phyloP scores from a whole-genome alignment of 2,888 invertebrate species.

The Chaitophorus viminalis region DNA sequence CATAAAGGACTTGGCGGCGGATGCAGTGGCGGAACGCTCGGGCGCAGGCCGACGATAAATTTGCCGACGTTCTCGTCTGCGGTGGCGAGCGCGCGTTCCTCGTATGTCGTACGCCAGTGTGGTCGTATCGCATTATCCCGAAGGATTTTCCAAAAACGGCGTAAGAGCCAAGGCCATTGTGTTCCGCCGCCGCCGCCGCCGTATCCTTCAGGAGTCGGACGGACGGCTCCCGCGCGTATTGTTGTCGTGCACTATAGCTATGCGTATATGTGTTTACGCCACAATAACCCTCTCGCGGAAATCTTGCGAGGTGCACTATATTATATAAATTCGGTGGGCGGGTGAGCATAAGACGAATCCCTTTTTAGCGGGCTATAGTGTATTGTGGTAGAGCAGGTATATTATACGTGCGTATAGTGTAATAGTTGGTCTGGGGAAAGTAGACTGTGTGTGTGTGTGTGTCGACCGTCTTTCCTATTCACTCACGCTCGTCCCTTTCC shows the following conservation, averaged over 20 bases:
- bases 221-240: constrained; percentile 11
- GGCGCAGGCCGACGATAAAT: constrained; percentile 39
- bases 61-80: constrained; percentile 32
- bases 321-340: not conserved
- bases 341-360: not conserved
- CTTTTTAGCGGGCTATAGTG: not conserved
- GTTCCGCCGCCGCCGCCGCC: not conserved
- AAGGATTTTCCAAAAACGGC: constrained; percentile 43
- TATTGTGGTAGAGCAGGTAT: constrained; percentile 2
- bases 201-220: not conserved
- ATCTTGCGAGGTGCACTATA: not conserved
- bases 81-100: constrained; percentile 20
- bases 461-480: not conserved
- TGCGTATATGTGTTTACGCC: not conserved
- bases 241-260: not conserved
- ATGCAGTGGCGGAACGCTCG: not conserved
- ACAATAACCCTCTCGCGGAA: not conserved
- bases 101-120: not conserved
- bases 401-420: not conserved
- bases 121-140: constrained; percentile 27
- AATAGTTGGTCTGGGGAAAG: not conserved
- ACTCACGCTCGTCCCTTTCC: not conserved
- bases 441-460: not conserved
- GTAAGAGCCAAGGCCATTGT: constrained; percentile 15
- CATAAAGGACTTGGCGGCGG: not conserved